Base-by-base conservation (phyloP, 2,888 invertebrate species). In the Cryptocheilus praepositus region DNA sequence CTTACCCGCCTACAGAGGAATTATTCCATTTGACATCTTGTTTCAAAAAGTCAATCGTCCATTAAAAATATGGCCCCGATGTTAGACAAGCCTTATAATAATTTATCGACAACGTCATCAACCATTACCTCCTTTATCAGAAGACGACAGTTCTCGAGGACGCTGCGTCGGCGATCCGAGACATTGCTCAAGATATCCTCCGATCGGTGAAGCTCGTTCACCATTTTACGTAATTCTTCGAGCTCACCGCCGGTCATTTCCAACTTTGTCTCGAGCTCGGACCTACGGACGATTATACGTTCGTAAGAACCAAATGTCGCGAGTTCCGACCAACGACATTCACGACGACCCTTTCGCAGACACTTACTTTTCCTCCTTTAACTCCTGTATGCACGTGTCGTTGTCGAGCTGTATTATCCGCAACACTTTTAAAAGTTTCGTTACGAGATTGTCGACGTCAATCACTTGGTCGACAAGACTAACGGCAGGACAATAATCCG, bases 341-440 rank as follows among this genome's bases (percentile, higher is more conserved):
- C 36, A 36, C 36, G 36, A 36, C 36, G 2, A 36, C 11, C 11
- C 36, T 11, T 49, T 16, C 4, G 0, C 8, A 54, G 8, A 44
- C 52, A 70, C 74, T 89, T 88, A 93, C 91, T 92, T 92, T 84
- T 94, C 92, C 64, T 92, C 91, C 85, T 93, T 92, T 66, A 93
- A 86, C 76, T 92, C 92, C 73, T 91, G 92, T 82, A 93, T 92
- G 81, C 92, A 92, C 60, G 92, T 92, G 71, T 93, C 92, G 81
- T 93, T 93, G 83, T 94, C 94, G 80, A 93, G 89, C 83, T 93
- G 93, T 81, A 95, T 92, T 78, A 95, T 94, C 69, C 94, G 91
- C 82, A 93, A 89, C 16, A 93, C 93, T 88, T 93, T 93, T 61
- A 95, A 89, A 81, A 95, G 89, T 85, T 94, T 93, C 13, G 94